phyloP scores from a whole-genome alignment of 2,113 vertebrate genomes.

The Cebus imitator region DNA sequence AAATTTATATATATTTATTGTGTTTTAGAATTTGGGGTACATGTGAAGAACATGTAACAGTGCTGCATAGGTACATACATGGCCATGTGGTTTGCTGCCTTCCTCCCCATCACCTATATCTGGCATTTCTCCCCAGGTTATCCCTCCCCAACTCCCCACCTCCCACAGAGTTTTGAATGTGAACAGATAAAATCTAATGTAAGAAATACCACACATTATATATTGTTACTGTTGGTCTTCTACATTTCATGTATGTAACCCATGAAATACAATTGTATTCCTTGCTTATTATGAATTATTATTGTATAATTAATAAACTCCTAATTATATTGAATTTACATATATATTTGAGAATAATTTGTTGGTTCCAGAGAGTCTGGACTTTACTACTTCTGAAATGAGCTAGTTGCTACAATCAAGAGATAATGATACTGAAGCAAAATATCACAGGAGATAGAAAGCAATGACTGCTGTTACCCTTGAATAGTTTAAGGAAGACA shows the following conservation, averaged over 20 bases:
- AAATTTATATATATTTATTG: background rate
- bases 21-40: too few species aligned
- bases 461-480: background rate
- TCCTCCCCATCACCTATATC: too few species aligned
- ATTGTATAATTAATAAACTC: background rate
- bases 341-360: background rate
- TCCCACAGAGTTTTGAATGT: background rate
- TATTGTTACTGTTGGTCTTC: background rate
- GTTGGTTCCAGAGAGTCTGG: background rate
- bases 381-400: background rate
- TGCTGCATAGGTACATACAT: too few species aligned
- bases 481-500: background rate
- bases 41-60: too few species aligned
- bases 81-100: too few species aligned
- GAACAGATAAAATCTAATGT: background rate
- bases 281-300: background rate
- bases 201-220: background rate
- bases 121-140: too few species aligned
- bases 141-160: too few species aligned
- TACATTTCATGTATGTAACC: background rate
- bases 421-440: background rate
- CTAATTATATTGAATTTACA: background rate
- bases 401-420: background rate
- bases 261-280: background rate
- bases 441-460: background rate